Evolutionary conservation across 53 echinoderm and acorn worm genomes (phyloP).

Genomic region (Astropecten irregularis): DNA sequence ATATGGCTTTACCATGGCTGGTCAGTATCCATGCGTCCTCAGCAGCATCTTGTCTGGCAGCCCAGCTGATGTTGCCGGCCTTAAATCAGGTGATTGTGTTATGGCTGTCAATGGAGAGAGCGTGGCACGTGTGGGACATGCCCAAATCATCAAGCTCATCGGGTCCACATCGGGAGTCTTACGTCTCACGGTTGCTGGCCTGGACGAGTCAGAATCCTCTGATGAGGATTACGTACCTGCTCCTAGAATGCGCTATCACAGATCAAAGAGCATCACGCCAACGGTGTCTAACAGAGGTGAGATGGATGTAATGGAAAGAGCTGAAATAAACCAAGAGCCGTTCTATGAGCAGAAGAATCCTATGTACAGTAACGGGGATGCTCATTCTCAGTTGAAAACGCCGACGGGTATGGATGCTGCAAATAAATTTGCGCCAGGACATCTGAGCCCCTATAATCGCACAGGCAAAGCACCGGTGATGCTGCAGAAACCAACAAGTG

Average conservation of each 20-base stretch:
- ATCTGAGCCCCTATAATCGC: constrained; percentile 88
- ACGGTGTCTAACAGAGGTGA: constrained; percentile 54
- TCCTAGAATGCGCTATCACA: constrained; percentile 66
- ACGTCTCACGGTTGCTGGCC: constrained; percentile 88
- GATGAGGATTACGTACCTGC: constrained; percentile 82
- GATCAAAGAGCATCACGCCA: constrained; percentile 80
- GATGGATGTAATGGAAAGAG: constrained; percentile 72
- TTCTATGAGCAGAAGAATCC: constrained; percentile 57
- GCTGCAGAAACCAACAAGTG: constrained; percentile 46
- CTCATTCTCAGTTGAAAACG: background rate
- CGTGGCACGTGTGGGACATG: constrained; percentile 86
- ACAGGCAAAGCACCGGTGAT: constrained; percentile 64
- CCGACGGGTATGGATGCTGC: constrained; percentile 2
- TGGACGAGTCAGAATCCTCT: constrained; percentile 66
- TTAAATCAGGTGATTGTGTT: constrained; percentile 86
- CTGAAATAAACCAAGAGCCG: constrained; percentile 67
- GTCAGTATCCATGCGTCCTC: constrained; percentile 89
- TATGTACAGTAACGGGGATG: constrained; percentile 39
- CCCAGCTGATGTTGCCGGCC: constrained; percentile 85
- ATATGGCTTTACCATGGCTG: constrained; percentile 93
- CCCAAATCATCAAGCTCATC: constrained; percentile 94
- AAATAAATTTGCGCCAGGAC: constrained; percentile 94
- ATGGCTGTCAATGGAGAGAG: constrained; percentile 97
- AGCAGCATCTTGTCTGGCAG: constrained; percentile 91
- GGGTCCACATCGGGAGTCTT: constrained; percentile 84